phyloP scores from a whole-genome alignment of 2,113 vertebrate species.

The Myodes glareolus region DNA sequence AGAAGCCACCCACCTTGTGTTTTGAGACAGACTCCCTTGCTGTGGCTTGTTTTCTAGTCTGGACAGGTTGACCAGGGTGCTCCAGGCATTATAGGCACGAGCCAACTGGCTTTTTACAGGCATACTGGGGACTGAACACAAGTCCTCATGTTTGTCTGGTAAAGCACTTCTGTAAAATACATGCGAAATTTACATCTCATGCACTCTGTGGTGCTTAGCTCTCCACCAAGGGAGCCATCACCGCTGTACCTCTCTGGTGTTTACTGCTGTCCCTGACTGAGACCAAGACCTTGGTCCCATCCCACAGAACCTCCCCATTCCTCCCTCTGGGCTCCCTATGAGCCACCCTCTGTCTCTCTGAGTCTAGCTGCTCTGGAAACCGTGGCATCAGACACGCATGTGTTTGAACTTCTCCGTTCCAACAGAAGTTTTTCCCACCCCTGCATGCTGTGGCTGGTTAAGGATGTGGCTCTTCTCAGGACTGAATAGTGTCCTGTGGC shows the following conservation, averaged over 20 bases:
- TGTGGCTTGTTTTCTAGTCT: neutral
- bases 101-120: neutral
- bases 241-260: rapidly evolving
- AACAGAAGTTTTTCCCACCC: rapidly evolving
- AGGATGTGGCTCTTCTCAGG: neutral
- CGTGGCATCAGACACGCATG: rapidly evolving
- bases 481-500: neutral
- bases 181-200: rapidly evolving
- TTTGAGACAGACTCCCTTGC: neutral
- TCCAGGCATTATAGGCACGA: neutral
- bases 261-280: neutral
- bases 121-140: neutral
- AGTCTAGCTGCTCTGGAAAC: rapidly evolving
- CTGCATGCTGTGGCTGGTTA: rapidly evolving
- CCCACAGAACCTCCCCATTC: rapidly evolving
- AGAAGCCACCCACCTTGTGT: neutral
- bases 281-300: neutral
- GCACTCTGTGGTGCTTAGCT: rapidly evolving
- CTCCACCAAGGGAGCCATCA: rapidly evolving
- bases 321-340: no score
- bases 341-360: neutral
- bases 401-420: neutral
- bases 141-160: neutral
- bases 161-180: neutral
- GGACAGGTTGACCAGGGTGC: neutral